A percentile compares a stretch with the other conserved stretches of the same genome.
These are phyloP conservation scores for Apostichopus japonicus DNA, from an alignment of 35 echinoderm and acorn worm species.

Conservation along the genomic window DNA sequence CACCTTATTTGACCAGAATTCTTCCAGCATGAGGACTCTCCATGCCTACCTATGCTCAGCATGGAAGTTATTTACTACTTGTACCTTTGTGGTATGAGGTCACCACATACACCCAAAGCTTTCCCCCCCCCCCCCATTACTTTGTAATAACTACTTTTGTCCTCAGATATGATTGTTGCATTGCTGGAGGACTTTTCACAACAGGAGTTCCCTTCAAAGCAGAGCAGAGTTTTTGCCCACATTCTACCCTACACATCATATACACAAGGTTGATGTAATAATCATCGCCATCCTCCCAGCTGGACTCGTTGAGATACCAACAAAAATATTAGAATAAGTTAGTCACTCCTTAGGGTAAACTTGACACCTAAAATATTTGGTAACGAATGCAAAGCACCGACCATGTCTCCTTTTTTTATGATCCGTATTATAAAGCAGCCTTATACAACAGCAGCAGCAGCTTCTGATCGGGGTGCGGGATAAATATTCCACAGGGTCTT, in stretches of 20 bases:
- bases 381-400: background rate
- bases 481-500: too few species aligned
- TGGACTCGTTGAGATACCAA: background rate
- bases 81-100: background rate
- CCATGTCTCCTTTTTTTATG: too few species aligned
- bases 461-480: too few species aligned
- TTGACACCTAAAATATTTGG: slow-evolving; percentile 15
- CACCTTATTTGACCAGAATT: too few species aligned
- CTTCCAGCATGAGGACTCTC: too few species aligned
- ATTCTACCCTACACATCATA: background rate
- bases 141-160: background rate
- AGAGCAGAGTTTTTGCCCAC: background rate
- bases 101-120: background rate
- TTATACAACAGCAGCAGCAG: too few species aligned
- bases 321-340: background rate
- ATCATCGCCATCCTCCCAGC: background rate
- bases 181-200: background rate
- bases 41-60: background rate
- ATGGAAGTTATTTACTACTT: background rate
- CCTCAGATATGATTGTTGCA: background rate
- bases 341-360: slow-evolving; percentile 3
- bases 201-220: background rate
- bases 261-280: background rate
- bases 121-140: background rate
- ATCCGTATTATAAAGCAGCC: too few species aligned